phyloP scores from a whole-genome alignment of 2,888 invertebrate genomes.

The Pherbina coryleti region DNA sequence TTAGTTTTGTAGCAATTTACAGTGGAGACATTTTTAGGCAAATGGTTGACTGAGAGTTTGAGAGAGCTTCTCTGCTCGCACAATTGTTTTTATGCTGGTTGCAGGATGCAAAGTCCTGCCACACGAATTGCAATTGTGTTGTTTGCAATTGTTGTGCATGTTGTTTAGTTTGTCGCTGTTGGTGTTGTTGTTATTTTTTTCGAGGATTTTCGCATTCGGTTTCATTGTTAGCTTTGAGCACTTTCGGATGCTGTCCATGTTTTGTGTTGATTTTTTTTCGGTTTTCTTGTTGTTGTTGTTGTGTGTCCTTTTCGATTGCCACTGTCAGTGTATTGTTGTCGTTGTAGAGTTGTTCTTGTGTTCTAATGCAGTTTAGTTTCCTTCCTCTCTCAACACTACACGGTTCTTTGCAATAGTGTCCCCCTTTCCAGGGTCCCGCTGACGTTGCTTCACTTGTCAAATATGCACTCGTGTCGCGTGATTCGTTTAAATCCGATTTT shows the following conservation, averaged over 20 bases:
- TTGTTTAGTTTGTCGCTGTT: constrained; percentile 42
- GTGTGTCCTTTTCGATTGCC: constrained; percentile 34
- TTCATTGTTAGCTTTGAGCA: constrained; percentile 55
- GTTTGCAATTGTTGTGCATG: constrained; percentile 52
- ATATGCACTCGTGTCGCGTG: constrained; percentile 47
- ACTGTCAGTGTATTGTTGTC: constrained; percentile 25
- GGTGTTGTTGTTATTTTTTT: constrained; percentile 12
- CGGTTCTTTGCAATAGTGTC: not conserved
- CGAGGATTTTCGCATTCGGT: constrained; percentile 51
- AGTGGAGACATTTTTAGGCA: constrained; percentile 18
- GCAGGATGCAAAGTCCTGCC: constrained; percentile 30
- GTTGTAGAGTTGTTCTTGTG: constrained; percentile 38
- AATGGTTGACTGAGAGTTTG: no score
- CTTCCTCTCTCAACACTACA: not conserved
- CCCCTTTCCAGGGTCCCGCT: not conserved
- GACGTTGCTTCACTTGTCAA: constrained; percentile 28
- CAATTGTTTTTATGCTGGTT: constrained; percentile 27
- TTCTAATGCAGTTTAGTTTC: constrained; percentile 51
- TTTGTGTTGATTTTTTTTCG: constrained; percentile 8
- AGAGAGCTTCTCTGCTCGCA: not conserved
- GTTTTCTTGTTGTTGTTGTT: constrained; percentile 19
- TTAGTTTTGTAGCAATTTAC: constrained; percentile 17
- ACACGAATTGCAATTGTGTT: constrained; percentile 64
- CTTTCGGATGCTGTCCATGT: constrained; percentile 52
- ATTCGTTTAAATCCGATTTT: constrained; percentile 60